Percentiles rank a stretch among this genome's conserved stretches.
Conservation (phyloP, 2,113 vertebrate genomes). For the Nicator chloris region DNA sequence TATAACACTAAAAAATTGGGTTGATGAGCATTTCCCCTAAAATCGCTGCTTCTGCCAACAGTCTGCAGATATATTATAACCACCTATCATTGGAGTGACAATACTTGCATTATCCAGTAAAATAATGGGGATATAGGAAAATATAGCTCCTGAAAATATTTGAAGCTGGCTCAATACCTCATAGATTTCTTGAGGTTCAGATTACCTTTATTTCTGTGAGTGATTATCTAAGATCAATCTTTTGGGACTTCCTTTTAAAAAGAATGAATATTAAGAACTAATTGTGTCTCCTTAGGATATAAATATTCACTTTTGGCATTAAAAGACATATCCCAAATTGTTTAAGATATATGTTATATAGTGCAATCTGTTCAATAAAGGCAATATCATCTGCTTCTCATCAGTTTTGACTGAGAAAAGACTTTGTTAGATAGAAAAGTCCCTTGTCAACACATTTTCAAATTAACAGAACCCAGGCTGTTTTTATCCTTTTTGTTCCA, state of each 20-base stretch:
- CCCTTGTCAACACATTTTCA: not conserved
- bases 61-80: not conserved
- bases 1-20: not conserved
- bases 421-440: not conserved
- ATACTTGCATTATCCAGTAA: not conserved
- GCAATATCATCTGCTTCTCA: not conserved
- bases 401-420: not conserved
- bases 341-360: not conserved
- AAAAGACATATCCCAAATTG: not conserved
- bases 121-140: not conserved
- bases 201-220: not conserved
- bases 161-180: not conserved
- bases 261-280: not conserved
- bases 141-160: not conserved
- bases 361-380: not conserved
- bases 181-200: not conserved
- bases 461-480: not conserved
- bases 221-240: not conserved
- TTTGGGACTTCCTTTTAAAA: not conserved
- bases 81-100: not conserved
- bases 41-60: not conserved
- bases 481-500: not conserved
- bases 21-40: not conserved
- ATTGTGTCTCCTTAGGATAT: not conserved
- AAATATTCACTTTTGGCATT: not conserved